Conservation (phyloP, 2,113 vertebrate genomes). For the Protobothrops flavoviridis region DNA sequence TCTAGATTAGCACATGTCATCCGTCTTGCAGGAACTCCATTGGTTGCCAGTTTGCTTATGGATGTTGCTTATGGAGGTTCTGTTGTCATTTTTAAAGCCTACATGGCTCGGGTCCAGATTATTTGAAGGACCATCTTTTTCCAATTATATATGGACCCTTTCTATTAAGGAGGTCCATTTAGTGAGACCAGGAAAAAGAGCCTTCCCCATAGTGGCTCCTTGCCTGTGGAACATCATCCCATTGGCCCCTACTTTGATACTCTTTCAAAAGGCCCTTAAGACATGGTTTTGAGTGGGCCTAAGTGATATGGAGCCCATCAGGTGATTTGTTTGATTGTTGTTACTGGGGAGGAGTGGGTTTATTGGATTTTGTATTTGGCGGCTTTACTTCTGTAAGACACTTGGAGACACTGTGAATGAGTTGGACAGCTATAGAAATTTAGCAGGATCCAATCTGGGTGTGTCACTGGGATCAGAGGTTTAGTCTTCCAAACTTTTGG, state of each 20-base stretch:
- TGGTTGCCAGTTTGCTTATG: neutral
- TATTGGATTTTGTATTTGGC: neutral
- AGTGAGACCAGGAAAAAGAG: neutral
- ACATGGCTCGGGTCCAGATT: neutral
- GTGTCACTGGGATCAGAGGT: neutral
- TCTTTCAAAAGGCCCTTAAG: neutral
- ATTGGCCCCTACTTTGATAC: neutral
- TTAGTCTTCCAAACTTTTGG: neutral
- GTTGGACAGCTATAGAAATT: neutral
- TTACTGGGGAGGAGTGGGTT: neutral
- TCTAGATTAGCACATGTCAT: neutral
- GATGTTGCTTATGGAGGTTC: neutral
- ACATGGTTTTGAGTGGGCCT: neutral
- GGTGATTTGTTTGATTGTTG: neutral
- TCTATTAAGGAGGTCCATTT: neutral
- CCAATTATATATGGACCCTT: neutral
- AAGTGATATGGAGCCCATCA: neutral
- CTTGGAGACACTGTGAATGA: neutral
- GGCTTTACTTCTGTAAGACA: neutral
- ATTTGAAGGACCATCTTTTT: neutral
- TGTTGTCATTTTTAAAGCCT: neutral
- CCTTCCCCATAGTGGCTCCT: neutral
- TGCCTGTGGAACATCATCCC: neutral
- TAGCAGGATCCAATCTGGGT: neutral
- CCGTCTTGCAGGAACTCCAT: neutral